These are phyloP conservation scores for Latrodectus hesperus DNA, from an alignment of 2,888 invertebrate species.

Conservation along the genomic window DNA sequence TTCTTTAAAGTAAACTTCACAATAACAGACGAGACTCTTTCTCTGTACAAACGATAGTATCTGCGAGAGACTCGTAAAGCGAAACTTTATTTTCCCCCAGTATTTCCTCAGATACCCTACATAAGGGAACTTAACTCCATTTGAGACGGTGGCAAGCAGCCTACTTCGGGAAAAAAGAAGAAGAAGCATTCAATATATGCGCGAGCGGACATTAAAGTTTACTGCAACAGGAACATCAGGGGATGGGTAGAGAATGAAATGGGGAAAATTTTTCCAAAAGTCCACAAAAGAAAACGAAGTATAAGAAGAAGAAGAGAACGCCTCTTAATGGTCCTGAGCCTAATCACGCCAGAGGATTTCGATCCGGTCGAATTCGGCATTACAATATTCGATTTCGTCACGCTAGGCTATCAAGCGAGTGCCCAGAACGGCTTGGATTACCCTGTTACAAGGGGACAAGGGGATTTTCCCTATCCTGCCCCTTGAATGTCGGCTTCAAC, in stretches of 20 bases:
- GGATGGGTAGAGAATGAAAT: conserved; percentile 4
- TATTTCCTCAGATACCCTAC: background rate
- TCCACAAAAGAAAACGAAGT: conserved; percentile 20
- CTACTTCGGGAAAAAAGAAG: background rate
- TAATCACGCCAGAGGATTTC: conserved; percentile 63
- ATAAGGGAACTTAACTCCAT: background rate
- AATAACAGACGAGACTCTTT: background rate
- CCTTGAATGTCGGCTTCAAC: conserved; percentile 38
- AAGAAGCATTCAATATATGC: conserved; percentile 56
- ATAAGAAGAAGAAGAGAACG: conserved; percentile 21
- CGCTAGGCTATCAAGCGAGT: conserved; percentile 56
- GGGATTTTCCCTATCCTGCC: conserved; percentile 2
- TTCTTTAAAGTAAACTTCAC: background rate
- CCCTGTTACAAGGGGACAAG: conserved; percentile 19
- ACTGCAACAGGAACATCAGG: conserved; percentile 48
- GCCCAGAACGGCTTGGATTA: conserved; percentile 34
- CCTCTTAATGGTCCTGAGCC: conserved; percentile 48
- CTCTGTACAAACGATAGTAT: background rate
- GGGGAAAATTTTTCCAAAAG: conserved; percentile 7
- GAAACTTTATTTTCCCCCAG: conserved; percentile 37
- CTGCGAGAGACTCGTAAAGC: conserved; percentile 32
- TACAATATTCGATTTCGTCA: conserved; percentile 69
- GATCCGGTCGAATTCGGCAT: conserved; percentile 63
- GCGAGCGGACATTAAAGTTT: conserved; percentile 66
- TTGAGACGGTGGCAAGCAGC: conserved; percentile 3